Evolutionary conservation across 2,888 invertebrate species (phyloP).

Genomic region (Ectemnius lituratus): DNA sequence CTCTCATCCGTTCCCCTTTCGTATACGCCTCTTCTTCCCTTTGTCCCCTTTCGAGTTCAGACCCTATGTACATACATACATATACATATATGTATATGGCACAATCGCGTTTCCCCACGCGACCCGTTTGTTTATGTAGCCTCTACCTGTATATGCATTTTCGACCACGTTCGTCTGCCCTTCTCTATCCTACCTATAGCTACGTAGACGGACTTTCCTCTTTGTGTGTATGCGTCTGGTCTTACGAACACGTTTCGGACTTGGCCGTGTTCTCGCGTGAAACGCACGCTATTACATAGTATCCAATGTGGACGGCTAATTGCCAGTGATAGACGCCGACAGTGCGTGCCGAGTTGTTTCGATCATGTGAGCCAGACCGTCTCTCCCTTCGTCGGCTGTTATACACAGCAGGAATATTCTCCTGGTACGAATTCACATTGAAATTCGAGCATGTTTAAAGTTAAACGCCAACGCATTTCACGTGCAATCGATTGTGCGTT

Average conservation of each 20-base stretch:
- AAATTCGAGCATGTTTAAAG: conserved; percentile 27
- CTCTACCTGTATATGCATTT: not conserved
- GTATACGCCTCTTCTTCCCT: conserved; percentile 15
- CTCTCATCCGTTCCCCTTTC: conserved; percentile 14
- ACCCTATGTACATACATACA: conserved; percentile 8
- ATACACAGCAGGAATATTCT: conserved; percentile 6
- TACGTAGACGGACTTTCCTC: no score
- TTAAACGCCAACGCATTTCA: conserved; percentile 35
- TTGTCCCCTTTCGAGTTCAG: conserved; percentile 25
- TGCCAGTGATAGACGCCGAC: conserved; percentile 1
- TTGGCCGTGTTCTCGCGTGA: not conserved
- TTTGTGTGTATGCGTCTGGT: not conserved
- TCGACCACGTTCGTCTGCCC: no score
- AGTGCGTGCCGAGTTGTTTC: no score
- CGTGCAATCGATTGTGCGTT: conserved; percentile 40
- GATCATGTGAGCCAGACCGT: no score
- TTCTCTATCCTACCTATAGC: no score
- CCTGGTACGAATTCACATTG: not conserved
- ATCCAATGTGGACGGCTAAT: not conserved
- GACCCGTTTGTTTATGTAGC: conserved; percentile 27
- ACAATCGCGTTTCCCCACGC: not conserved
- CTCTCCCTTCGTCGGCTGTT: not conserved
- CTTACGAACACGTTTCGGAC: conserved; percentile 24
- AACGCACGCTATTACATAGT: not conserved
- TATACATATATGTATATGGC: conserved; percentile 4